Percentiles rank a stretch among this genome's conserved stretches.
phyloP scores from a whole-genome alignment of 2,113 vertebrate genomes.

The Neotragus moschatus region DNA sequence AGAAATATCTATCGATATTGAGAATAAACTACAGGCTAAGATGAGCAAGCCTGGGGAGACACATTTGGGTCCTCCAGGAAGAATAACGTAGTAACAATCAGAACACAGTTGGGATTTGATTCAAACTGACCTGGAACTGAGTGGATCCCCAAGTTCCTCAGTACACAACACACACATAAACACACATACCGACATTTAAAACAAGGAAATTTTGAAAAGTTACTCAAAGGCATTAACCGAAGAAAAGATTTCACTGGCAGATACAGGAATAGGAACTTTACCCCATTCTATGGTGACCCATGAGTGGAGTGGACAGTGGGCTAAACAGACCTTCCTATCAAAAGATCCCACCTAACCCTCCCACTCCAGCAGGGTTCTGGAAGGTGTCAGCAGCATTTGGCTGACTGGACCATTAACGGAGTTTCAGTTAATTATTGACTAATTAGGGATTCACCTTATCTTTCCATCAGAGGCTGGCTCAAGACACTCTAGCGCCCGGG shows the following conservation, averaged over 20 bases:
- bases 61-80: background rate
- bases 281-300: background rate
- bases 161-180: background rate
- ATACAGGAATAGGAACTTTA: background rate
- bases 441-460: conserved; percentile 78
- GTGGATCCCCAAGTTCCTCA: background rate
- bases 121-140: background rate
- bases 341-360: background rate
- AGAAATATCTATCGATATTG: background rate
- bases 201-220: background rate
- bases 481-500: conserved; percentile 72
- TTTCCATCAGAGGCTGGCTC: conserved; percentile 76
- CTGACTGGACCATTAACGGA: conserved; percentile 69
- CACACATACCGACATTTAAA: background rate
- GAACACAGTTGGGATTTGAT: background rate
- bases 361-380: background rate
- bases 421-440: conserved; percentile 81
- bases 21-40: background rate
- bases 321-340: background rate
- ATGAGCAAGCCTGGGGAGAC: background rate
- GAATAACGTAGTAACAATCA: background rate
- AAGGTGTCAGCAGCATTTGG: conserved; percentile 33
- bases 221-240: background rate
- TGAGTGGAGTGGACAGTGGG: background rate
- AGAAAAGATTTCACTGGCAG: background rate